Evolutionary conservation across 2,888 invertebrate species (phyloP).

Genomic region (Cryptus viduatorius): DNA sequence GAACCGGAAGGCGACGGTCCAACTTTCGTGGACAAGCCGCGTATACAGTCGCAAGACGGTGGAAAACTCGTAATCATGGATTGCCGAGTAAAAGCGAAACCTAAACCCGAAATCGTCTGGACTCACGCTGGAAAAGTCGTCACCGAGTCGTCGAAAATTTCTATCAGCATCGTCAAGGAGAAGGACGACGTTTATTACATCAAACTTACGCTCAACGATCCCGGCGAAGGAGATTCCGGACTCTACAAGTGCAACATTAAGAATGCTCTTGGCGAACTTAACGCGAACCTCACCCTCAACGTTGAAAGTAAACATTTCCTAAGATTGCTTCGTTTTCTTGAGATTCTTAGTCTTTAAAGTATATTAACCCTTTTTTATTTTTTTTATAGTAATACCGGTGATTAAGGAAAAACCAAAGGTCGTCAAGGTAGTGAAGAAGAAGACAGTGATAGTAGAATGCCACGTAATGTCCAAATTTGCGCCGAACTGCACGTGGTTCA

Average conservation of each 20-base stretch:
- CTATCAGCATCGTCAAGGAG: slow-evolving; percentile 90
- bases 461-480: slow-evolving; percentile 97
- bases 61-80: slow-evolving; percentile 95
- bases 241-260: slow-evolving; percentile 99
- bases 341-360: neutral
- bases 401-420: slow-evolving; percentile 97
- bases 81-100: slow-evolving; percentile 93
- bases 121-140: slow-evolving; percentile 92
- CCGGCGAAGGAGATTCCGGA: slow-evolving; percentile 98
- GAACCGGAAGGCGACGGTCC: slow-evolving; percentile 97
- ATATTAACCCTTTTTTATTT: slow-evolving; percentile 44
- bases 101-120: slow-evolving; percentile 94
- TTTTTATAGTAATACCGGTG: slow-evolving; percentile 93
- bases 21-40: slow-evolving; percentile 96
- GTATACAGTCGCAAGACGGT: slow-evolving; percentile 93
- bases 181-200: slow-evolving; percentile 94
- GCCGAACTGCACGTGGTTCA: slow-evolving; percentile 97
- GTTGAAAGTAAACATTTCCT: slow-evolving; percentile 94
- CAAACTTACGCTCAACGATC: slow-evolving; percentile 94
- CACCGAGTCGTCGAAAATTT: slow-evolving; percentile 92
- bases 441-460: slow-evolving; percentile 97
- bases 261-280: slow-evolving; percentile 97
- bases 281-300: slow-evolving; percentile 98
- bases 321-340: neutral
- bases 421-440: slow-evolving; percentile 96